Percentiles rank a stretch among this genome's conserved stretches.
These are phyloP conservation scores for Nasonia longicornis DNA, from an alignment of 1,140 invertebrate genomes.

Conservation along the genomic window DNA sequence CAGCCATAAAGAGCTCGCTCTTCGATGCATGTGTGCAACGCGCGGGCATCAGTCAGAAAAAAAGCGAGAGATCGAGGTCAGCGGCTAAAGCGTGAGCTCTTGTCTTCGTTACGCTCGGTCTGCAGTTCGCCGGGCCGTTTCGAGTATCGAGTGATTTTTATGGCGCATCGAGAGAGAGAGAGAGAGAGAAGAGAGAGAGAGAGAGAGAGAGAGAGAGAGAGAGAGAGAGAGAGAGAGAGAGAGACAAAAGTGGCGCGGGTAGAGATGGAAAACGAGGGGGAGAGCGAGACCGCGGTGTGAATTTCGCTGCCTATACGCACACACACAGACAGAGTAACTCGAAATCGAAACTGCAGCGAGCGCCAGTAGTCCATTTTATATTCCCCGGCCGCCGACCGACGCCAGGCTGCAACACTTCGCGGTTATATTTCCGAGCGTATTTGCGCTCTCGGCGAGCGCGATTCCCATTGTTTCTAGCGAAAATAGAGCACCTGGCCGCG, in stretches of 20 bases:
- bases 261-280: conserved; percentile 6
- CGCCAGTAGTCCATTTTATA: conserved; percentile 22
- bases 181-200: no score
- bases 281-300: neutral
- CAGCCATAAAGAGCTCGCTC: neutral
- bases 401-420: conserved; percentile 38
- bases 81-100: neutral
- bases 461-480: conserved; percentile 49
- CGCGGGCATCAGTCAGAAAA: neutral
- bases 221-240: no score
- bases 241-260: neutral
- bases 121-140: neutral
- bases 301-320: neutral
- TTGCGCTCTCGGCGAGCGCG: conserved; percentile 44
- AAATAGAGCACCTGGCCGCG: conserved; percentile 38
- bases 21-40: neutral
- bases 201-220: no score
- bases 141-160: conserved; percentile 8
- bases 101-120: neutral
- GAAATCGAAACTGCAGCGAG: conserved; percentile 11
- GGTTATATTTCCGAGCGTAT: conserved; percentile 53
- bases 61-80: neutral
- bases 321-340: neutral
- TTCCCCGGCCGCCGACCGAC: neutral
- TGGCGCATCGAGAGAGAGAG: neutral